Percentiles rank a stretch among this genome's conserved stretches.
Conservation (phyloP, 2,797 vertebrate genomes). For the Hirundo rustica region DNA sequence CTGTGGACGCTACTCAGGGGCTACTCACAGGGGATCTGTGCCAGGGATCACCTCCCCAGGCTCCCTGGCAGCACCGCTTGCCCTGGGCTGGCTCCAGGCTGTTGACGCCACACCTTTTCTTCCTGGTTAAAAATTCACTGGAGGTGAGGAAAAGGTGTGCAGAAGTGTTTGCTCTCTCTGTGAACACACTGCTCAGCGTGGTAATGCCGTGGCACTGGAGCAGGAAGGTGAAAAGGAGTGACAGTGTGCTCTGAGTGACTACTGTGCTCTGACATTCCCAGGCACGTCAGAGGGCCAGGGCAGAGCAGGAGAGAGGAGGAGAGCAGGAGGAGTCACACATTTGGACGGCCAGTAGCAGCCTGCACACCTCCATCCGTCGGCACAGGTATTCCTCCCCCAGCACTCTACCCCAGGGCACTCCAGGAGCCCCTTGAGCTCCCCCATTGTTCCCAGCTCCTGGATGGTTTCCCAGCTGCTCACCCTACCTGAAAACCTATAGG, state of each 20-base stretch:
- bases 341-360: background rate
- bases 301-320: background rate
- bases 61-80: background rate
- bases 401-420: background rate
- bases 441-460: too few species aligned
- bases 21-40: background rate
- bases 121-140: slow-evolving; percentile 51
- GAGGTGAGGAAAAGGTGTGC: background rate
- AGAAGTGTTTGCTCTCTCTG: background rate
- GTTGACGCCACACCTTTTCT: background rate
- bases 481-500: background rate
- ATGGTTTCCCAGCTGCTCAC: background rate
- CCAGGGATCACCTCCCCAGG: background rate
- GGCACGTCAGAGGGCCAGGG: background rate
- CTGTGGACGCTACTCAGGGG: background rate
- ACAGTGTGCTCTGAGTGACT: too few species aligned
- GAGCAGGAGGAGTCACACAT: background rate
- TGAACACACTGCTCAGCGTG: accelerated
- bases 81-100: background rate
- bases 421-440: background rate
- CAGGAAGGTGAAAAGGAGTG: background rate
- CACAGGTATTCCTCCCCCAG: background rate
- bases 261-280: background rate
- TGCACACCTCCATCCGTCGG: background rate
- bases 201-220: accelerated